A percentile compares a stretch with the other conserved stretches of the same genome.
Evolutionary conservation across 2,113 vertebrate genomes (phyloP).

Genomic region (Amia ocellicauda): DNA sequence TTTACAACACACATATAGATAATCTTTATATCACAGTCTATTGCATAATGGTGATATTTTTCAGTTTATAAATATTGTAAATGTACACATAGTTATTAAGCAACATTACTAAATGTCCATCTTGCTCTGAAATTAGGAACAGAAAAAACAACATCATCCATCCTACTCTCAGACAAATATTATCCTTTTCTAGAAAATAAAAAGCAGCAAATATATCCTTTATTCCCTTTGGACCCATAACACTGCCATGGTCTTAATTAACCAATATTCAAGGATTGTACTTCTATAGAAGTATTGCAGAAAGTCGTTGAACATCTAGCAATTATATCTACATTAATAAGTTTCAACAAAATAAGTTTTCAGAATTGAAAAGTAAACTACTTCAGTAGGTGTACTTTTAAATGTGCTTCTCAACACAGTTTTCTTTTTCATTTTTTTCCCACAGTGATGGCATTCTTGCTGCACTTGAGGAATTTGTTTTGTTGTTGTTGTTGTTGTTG

Average conservation of each 20-base stretch:
- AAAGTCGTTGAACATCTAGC: constrained; percentile 42
- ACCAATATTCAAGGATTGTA: constrained; percentile 36
- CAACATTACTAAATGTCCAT: constrained; percentile 59
- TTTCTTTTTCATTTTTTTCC: constrained; percentile 39
- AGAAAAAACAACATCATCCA: constrained; percentile 62
- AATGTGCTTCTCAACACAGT: constrained; percentile 43
- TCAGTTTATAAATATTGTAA: constrained; percentile 83
- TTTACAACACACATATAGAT: constrained; percentile 87
- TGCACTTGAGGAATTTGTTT: constrained; percentile 49
- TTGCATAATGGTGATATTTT: constrained; percentile 77
- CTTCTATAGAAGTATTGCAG: constrained; percentile 44
- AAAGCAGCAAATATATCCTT: constrained; percentile 57
- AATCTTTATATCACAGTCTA: constrained; percentile 86
- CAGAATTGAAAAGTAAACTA: constrained; percentile 19
- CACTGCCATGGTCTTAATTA: constrained; percentile 59
- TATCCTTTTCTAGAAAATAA: constrained; percentile 37
- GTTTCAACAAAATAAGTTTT: constrained; percentile 29
- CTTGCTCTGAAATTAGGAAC: constrained; percentile 61
- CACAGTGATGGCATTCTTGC: constrained; percentile 70
- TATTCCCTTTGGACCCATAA: constrained; percentile 69
- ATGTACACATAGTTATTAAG: constrained; percentile 72
- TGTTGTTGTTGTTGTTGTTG: constrained; percentile 18
- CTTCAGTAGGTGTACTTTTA: constrained; percentile 28
- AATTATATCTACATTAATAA: constrained; percentile 39
- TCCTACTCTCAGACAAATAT: constrained; percentile 38